Evolutionary conservation across 2,888 invertebrate species (phyloP), one percentile per base, ranked within the genome.

Genomic region (Cantharis nigra): DNA sequence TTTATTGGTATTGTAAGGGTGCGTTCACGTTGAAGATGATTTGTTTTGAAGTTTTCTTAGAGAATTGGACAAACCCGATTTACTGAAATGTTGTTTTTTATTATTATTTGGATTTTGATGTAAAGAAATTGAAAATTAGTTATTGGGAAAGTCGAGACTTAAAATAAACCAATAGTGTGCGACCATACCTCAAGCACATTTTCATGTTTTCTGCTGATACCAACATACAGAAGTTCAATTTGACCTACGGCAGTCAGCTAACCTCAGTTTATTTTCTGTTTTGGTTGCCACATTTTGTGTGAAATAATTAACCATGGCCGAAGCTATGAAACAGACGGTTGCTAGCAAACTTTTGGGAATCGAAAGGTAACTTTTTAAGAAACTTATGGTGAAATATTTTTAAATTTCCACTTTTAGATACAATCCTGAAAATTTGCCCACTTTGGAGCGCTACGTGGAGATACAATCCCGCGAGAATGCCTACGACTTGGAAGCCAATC

Each of bases 401-500:
- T 11, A 28, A 23, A 26, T 67, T 49, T 16, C 7, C n/a, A n/a
- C 7, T 88, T 90, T 70, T 86, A 98, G 98, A 85, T 99, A 99
- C 88, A 99, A 99, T 89, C 98, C 98, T 18, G 97, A 98, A 79
- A 98, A 99, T 89, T 91, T 98, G 67, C 92, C 93, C 81, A 95
- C 95, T 11, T 90, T 99, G 82, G 97, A 98, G 87, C 92, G 94
- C 76, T 99, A 99, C 88, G 97, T 99, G 11, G 96, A 97, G 85
- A 93, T 96, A 85, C 98, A 99, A 88, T 95, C 97, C 0, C 92
- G 93, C 80, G 98, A 98, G 86, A 98, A 98, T 89, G 94, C 95
- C 0, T 98, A 99, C 86, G 98, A 99, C 87, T 90, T 99, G 86
- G 99, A 99, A 89, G 98, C 99, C 1, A 98, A 99, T 88, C 90